These are phyloP conservation scores for Patiria miniata DNA, from an alignment of 35 echinoderm and acorn worm species.

Conservation along the genomic window DNA sequence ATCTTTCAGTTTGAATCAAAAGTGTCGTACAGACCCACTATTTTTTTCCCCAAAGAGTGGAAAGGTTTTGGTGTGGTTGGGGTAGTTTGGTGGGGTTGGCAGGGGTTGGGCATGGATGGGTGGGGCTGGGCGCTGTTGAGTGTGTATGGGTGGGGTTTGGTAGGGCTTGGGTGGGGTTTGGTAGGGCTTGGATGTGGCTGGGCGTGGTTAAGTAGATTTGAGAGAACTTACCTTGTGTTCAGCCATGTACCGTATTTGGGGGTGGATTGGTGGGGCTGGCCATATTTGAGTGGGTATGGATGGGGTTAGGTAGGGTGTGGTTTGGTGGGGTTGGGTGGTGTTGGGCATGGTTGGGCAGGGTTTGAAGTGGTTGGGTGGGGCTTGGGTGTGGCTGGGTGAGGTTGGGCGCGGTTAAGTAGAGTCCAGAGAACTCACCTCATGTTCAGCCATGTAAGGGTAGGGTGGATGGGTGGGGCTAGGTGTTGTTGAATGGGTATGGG, in stretches of 20 bases:
- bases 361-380: background rate
- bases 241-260: no score
- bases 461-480: no score
- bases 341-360: no score
- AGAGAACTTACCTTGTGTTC: slow-evolving; percentile 24
- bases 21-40: background rate
- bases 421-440: slow-evolving; percentile 28
- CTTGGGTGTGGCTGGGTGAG: background rate
- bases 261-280: no score
- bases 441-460: no score
- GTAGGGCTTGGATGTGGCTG: background rate
- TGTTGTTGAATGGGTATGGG: no score
- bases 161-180: background rate
- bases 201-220: background rate
- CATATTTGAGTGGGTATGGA: background rate
- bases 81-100: no score
- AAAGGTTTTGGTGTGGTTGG: background rate
- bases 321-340: no score
- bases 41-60: background rate
- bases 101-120: no score
- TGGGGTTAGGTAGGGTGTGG: background rate
- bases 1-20: background rate
- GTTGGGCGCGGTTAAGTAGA: background rate
- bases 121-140: no score
- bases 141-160: background rate